Evolutionary conservation across 2,888 invertebrate species (phyloP).

Genomic region (Zelleria hepariella): DNA sequence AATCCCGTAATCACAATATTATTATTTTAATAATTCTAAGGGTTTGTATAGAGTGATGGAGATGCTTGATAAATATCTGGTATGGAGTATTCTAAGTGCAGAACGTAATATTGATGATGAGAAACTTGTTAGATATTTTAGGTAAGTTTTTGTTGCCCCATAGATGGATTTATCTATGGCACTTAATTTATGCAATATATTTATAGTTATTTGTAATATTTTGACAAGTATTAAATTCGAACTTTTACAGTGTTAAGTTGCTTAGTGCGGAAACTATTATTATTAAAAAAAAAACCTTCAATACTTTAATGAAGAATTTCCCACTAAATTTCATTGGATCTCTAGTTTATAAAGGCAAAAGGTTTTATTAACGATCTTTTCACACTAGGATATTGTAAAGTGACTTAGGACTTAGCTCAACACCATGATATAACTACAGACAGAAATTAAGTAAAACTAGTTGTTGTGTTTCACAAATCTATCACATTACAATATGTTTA

Average conservation of each 20-base stretch:
- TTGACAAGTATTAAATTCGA: constrained; percentile 33
- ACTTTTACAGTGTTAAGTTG: neutral
- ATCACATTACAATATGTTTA: neutral
- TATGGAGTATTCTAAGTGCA: constrained; percentile 24
- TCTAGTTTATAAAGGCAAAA: neutral
- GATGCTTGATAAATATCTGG: constrained; percentile 34
- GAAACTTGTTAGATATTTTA: constrained; percentile 36
- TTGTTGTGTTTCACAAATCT: neutral
- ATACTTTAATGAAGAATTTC: neutral
- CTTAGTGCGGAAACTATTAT: neutral
- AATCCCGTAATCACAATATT: neutral
- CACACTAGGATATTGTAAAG: neutral
- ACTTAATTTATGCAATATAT: constrained; percentile 50
- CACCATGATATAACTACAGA: neutral
- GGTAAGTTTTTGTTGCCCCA: constrained; percentile 36
- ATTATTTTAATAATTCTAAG: constrained; percentile 22
- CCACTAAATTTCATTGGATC: neutral
- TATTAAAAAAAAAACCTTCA: too few species aligned
- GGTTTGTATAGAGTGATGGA: constrained; percentile 61
- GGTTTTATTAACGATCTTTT: neutral
- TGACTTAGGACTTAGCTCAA: neutral
- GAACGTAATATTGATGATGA: constrained; percentile 31
- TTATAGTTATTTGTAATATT: constrained; percentile 54
- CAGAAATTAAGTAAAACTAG: neutral
- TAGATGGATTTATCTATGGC: constrained; percentile 38